Evolutionary conservation across 1,140 invertebrate genomes (phyloP).

Genomic region (Leucophenga varia): DNA sequence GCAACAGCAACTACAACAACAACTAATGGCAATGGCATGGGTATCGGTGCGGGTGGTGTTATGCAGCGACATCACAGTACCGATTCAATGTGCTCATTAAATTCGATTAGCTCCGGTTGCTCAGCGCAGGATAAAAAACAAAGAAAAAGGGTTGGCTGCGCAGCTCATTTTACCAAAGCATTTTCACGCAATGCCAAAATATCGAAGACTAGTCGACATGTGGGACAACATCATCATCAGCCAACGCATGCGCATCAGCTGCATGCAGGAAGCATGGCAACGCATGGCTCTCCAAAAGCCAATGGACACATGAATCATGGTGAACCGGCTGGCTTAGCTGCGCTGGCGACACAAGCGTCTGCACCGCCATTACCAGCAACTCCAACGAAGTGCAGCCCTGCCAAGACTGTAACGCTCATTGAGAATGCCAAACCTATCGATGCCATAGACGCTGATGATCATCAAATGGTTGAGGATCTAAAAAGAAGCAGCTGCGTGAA

Average conservation of each 20-base stretch:
- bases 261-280: background rate
- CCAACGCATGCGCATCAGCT: conserved; percentile 22
- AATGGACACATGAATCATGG: conserved; percentile 25
- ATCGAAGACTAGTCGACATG: conserved; percentile 65
- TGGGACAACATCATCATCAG: conserved; percentile 42
- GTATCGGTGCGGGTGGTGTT: conserved; percentile 17
- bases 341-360: conserved; percentile 43
- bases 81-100: conserved; percentile 79
- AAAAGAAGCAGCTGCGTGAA: conserved; percentile 89
- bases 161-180: conserved; percentile 97
- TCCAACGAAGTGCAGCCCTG: conserved; percentile 47
- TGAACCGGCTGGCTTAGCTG: conserved; percentile 36
- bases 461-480: conserved; percentile 76
- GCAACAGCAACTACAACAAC: too few relatives aligned
- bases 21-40: conserved; percentile 32
- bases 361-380: conserved; percentile 42
- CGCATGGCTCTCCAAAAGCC: conserved; percentile 13
- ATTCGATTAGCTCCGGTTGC: conserved; percentile 73
- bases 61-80: conserved; percentile 78
- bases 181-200: conserved; percentile 81
- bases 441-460: conserved; percentile 49
- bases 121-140: conserved; percentile 80
- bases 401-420: conserved; percentile 51
- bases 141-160: conserved; percentile 64
- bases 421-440: conserved; percentile 56